Base-by-base conservation (phyloP, 2,113 vertebrate genomes). In the Onychorhynchus coronatus region DNA sequence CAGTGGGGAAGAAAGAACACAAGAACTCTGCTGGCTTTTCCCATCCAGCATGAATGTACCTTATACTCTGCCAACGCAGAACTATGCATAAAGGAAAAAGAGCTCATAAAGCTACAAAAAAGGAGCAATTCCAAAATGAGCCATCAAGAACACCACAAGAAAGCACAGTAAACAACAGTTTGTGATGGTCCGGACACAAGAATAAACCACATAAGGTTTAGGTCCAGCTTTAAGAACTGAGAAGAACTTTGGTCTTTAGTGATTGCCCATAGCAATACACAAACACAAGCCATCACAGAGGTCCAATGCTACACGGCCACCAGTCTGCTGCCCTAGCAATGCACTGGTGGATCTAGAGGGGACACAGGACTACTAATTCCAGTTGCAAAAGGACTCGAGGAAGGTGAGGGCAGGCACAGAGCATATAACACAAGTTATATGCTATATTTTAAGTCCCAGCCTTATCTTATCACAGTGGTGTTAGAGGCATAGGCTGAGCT, bases 371-470 rank as follows among this genome's bases (percentile, higher is more conserved):
- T 23, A 25, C 28, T 42, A 12, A 46, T 15, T 35, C 39, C 73
- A 87, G 73, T 62, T 58, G 53, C 0, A 2, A 61, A 31, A 35
- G 24, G 14, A 50, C 20, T 27, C 49, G 0, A 39, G 49, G 53
- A 75, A 67, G 80, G 25, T 0, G 1, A 67, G 53, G 20, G 30
- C 33, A 58, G 49, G 55, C 61, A 74, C 1, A 0, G 22, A 46
- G 47, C 37, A 39, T 4, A 1, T 3, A 65, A 30, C n/a, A 33
- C 23, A 37, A 42, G n/a, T n/a, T n/a, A n/a, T n/a, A n/a, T n/a
- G n/a, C 0, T 0, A 0, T 16, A n/a, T 0, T 12, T 3, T 19
- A 63, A 71, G 21, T 28, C 50, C 58, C 75, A 68, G 0, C 11
- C 30, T 46, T 39, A 37, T 5, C 52, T 63, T 33, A 44, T 1